phyloP scores from a whole-genome alignment of 2,113 vertebrate species.

The Solenodon paradoxus region DNA sequence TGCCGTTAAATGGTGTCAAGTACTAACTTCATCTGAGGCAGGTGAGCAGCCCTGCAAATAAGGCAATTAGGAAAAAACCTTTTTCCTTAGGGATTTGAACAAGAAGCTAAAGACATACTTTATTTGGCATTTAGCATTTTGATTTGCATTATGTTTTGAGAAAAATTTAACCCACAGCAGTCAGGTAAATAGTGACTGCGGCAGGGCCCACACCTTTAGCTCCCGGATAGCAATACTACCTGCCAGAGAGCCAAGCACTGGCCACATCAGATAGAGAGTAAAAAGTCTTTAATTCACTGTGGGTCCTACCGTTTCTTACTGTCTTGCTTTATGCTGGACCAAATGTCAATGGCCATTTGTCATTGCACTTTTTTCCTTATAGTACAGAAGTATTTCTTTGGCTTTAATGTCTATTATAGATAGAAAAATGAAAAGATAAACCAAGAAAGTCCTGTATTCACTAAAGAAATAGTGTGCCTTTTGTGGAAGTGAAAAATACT shows the following conservation, averaged over 20 bases:
- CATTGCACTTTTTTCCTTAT: background rate
- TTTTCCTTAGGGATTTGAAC: background rate
- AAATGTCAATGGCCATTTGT: background rate
- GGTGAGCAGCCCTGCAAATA: background rate
- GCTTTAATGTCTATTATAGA: background rate
- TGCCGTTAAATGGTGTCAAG: background rate
- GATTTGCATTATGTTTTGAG: background rate
- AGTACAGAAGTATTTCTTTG: background rate
- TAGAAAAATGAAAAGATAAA: background rate
- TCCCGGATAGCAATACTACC: background rate
- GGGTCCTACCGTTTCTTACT: background rate
- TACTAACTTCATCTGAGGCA: background rate
- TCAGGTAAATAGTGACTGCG: background rate
- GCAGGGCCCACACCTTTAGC: background rate
- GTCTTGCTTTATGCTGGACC: background rate
- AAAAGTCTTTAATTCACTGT: background rate
- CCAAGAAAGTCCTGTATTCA: background rate
- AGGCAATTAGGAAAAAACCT: background rate
- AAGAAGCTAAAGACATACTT: background rate
- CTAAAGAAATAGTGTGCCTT: background rate
- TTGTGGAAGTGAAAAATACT: background rate
- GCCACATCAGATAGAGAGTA: accelerated
- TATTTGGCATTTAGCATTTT: background rate
- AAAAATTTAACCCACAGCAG: background rate
- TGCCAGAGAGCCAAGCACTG: background rate